These are phyloP conservation scores for Lottia gigantea DNA, from an alignment of 2,888 invertebrate genomes.

Conservation along the genomic window DNA sequence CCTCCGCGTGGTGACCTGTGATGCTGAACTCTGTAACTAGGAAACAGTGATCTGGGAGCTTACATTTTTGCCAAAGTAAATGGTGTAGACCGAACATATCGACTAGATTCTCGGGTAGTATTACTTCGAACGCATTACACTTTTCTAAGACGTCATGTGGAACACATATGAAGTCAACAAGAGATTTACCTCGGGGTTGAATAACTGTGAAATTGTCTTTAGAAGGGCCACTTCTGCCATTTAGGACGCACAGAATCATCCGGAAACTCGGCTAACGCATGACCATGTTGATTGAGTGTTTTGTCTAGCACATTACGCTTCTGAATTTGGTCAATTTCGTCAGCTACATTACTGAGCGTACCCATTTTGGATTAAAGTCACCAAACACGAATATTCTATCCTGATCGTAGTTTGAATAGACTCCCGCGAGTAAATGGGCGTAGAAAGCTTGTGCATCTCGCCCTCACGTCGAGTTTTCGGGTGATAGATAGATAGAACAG, in stretches of 20 bases:
- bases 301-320: background rate
- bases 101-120: background rate
- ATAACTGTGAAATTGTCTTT: background rate
- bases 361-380: conserved; percentile 11
- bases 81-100: background rate
- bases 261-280: background rate
- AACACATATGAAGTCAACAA: conserved; percentile 12
- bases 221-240: background rate
- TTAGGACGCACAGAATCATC: background rate
- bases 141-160: background rate
- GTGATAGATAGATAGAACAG: background rate
- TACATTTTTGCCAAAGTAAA: background rate
- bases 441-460: background rate
- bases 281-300: conserved; percentile 15
- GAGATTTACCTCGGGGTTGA: background rate
- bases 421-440: background rate
- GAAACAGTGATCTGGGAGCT: conserved; percentile 3
- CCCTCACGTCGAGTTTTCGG: background rate
- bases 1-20: background rate
- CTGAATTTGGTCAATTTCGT: background rate
- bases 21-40: background rate
- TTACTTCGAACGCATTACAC: too few relatives aligned
- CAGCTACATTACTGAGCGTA: background rate
- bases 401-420: too few relatives aligned
- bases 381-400: background rate